A percentile compares a stretch with the other conserved stretches of the same genome.
phyloP scores from a whole-genome alignment of 2,888 invertebrate species.

The Nymphalis urticae region DNA sequence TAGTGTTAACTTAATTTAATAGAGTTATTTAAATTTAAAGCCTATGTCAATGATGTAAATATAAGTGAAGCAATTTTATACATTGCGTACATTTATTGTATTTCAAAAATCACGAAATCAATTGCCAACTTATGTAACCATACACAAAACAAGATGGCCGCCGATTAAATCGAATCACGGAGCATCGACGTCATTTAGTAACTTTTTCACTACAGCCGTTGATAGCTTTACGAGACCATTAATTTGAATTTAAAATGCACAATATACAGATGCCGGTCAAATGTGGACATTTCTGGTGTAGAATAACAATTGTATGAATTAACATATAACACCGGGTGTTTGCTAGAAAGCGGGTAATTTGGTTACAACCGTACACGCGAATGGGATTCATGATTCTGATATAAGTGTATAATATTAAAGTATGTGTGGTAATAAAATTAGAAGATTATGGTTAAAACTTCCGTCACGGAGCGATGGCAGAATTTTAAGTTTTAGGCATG shows the following conservation, averaged over 20 bases:
- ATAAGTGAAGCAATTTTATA: background rate
- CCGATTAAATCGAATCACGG: constrained; percentile 73
- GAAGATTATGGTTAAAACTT: constrained; percentile 67
- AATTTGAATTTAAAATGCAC: constrained; percentile 79
- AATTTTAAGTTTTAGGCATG: constrained; percentile 31
- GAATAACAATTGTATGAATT: constrained; percentile 78
- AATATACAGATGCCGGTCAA: constrained; percentile 77
- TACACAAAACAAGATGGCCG: constrained; percentile 67
- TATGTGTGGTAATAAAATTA: constrained; percentile 67
- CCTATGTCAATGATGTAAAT: background rate
- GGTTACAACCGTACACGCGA: constrained; percentile 73
- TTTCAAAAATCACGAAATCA: constrained; percentile 16
- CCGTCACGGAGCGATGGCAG: constrained; percentile 53
- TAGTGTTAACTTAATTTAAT: background rate
- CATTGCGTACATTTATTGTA: background rate
- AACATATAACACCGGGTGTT: constrained; percentile 80
- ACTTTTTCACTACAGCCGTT: constrained; percentile 70
- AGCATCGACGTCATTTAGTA: constrained; percentile 60
- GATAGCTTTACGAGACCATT: constrained; percentile 79
- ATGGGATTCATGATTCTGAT: constrained; percentile 62
- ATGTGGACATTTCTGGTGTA: constrained; percentile 72
- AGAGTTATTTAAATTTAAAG: background rate
- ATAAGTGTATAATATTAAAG: constrained; percentile 52
- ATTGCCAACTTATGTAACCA: constrained; percentile 41
- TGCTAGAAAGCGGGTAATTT: constrained; percentile 81